These are phyloP conservation scores for Cuniculus paca DNA, from an alignment of 2,797 vertebrate species.

Conservation along the genomic window DNA sequence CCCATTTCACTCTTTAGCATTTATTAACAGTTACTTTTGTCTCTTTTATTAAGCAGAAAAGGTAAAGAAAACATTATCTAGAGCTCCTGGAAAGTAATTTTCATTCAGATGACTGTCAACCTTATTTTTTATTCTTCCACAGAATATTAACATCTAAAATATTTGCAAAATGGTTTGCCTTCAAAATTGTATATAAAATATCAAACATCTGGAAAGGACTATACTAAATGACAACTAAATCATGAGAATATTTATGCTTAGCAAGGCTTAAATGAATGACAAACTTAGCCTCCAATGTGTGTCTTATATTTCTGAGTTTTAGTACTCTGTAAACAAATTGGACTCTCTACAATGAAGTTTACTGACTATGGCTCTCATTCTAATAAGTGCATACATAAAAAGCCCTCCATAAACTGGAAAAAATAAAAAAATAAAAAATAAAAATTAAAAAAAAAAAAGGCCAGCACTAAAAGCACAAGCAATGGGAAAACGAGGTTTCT, in stretches of 20 bases:
- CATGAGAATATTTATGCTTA: conserved; percentile 14
- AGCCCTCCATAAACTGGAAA: conserved; percentile 14
- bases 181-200: background rate
- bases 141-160: conserved; percentile 62
- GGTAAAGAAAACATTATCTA: background rate
- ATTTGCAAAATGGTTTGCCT: conserved; percentile 55
- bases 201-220: conserved; percentile 10
- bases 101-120: conserved; percentile 38
- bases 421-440: conserved; percentile 28
- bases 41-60: conserved; percentile 62
- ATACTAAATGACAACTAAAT: background rate
- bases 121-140: conserved; percentile 46
- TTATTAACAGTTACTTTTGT: conserved; percentile 56
- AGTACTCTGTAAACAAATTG: background rate
- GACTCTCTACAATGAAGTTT: background rate
- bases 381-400: conserved; percentile 27
- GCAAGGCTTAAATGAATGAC: background rate
- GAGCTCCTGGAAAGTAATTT: conserved; percentile 54
- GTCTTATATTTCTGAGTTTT: background rate
- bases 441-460: background rate
- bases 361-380: conserved; percentile 29
- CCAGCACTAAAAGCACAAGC: conserved; percentile 62
- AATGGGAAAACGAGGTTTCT: conserved; percentile 59
- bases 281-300: background rate
- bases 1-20: background rate